Evolutionary conservation across 2,888 invertebrate genomes (phyloP).

Genomic region (Zygogramma bicolorata): DNA sequence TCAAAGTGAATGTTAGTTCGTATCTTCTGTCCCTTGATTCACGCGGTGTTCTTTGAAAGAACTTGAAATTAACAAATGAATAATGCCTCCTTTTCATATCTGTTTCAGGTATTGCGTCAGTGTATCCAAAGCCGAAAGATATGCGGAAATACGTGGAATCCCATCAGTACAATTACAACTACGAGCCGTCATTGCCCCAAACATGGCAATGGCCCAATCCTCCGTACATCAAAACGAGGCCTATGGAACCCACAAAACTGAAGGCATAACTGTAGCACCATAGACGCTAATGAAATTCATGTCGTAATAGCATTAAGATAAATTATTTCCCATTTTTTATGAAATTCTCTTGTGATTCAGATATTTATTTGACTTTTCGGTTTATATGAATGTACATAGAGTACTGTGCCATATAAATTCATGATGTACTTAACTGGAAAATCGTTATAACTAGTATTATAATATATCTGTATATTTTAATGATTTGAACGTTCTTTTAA

Average conservation of each 20-base stretch:
- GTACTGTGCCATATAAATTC: conserved; percentile 33
- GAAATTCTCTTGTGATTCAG: conserved; percentile 1
- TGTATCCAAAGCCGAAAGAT: conserved; percentile 87
- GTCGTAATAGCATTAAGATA: conserved; percentile 3
- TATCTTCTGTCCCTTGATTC: too few relatives aligned
- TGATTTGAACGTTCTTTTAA: conserved; percentile 23
- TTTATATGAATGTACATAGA: conserved; percentile 19
- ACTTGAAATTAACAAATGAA: too few relatives aligned
- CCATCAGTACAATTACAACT: conserved; percentile 83
- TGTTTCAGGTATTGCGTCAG: conserved; percentile 79
- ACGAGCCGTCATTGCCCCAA: conserved; percentile 81
- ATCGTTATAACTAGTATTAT: conserved; percentile 14
- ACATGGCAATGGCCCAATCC: conserved; percentile 73
- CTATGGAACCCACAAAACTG: conserved; percentile 59
- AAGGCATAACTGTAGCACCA: conserved; percentile 49
- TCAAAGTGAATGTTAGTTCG: too few relatives aligned
- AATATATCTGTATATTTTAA: conserved; percentile 8
- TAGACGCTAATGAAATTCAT: conserved; percentile 7
- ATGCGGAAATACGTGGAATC: conserved; percentile 77
- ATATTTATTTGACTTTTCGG: not conserved
- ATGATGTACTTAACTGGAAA: conserved; percentile 28
- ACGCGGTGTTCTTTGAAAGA: too few relatives aligned
- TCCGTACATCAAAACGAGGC: conserved; percentile 60
- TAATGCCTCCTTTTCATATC: not conserved
- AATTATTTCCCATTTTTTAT: conserved; percentile 18